Evolutionary conservation across 2,888 invertebrate genomes (phyloP).

Genomic region (Coenonympha glycerion): DNA sequence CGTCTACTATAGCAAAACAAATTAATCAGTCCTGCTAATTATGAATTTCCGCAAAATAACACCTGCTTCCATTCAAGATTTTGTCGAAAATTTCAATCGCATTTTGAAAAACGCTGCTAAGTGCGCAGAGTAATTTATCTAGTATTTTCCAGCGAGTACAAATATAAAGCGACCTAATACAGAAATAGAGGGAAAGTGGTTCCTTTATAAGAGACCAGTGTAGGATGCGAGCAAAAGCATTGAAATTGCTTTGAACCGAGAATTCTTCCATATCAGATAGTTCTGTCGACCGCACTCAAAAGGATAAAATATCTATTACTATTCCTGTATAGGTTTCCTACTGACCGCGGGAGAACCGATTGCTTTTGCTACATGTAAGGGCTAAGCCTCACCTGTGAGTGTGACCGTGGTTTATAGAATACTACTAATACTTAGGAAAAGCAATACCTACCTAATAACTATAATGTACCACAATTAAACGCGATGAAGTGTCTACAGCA

Average conservation of each 20-base stretch:
- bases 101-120: background rate
- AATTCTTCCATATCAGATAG: constrained; percentile 28
- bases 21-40: too few species aligned
- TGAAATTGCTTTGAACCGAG: constrained; percentile 27
- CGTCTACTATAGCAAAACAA: too few species aligned
- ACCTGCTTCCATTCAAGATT: too few species aligned
- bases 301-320: constrained; percentile 28
- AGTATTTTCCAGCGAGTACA: constrained; percentile 35
- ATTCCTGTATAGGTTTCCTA: constrained; percentile 21
- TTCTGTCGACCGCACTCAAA: constrained; percentile 25
- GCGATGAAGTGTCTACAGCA: too few species aligned
- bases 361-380: constrained; percentile 28
- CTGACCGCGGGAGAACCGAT: constrained; percentile 26
- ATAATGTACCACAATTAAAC: background rate
- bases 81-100: background rate
- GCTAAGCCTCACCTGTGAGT: constrained; percentile 18
- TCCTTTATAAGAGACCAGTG: constrained; percentile 21
- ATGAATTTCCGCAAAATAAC: too few species aligned
- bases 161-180: constrained; percentile 29
- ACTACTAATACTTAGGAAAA: background rate
- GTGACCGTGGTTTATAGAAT: constrained; percentile 12
- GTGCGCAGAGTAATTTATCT: background rate
- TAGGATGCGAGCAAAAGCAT: constrained; percentile 25
- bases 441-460: background rate
- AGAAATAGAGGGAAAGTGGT: constrained; percentile 21